These are phyloP conservation scores for Percopsis transmontana DNA, from an alignment of 2,113 vertebrate species.

Conservation along the genomic window DNA sequence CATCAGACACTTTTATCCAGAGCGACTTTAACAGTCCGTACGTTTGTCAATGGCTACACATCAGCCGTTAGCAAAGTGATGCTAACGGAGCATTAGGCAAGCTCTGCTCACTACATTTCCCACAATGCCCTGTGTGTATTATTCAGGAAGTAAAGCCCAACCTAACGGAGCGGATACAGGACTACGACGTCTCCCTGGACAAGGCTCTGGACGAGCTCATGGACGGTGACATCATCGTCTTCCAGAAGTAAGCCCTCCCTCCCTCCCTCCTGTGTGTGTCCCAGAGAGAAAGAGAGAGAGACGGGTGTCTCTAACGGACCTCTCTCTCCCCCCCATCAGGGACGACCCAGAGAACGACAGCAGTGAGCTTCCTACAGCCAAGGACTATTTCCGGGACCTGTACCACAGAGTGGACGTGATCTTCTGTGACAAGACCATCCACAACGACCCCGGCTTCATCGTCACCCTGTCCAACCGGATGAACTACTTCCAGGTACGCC, in stretches of 20 bases:
- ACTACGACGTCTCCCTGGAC: constrained; percentile 98
- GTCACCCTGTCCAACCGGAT: constrained; percentile 99
- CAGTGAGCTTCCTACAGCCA: constrained; percentile 95
- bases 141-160: constrained; percentile 99
- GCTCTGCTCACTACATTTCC: constrained; percentile 9
- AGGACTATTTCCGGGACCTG: constrained; percentile 97
- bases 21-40: no score
- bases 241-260: constrained; percentile 90
- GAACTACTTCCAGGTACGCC: constrained; percentile 96
- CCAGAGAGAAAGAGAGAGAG: no score
- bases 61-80: not conserved
- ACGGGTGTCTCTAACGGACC: not conserved
- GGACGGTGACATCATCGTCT: constrained; percentile 99
- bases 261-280: no score
- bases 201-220: constrained; percentile 99
- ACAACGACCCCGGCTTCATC: constrained; percentile 97
- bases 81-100: no score
- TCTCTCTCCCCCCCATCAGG: constrained; percentile 63
- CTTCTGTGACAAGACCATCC: constrained; percentile 99
- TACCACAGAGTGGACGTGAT: constrained; percentile 98
- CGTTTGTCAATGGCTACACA: not conserved
- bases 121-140: constrained; percentile 15
- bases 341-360: constrained; percentile 97
- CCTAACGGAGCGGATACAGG: constrained; percentile 99
- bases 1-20: no score